These are phyloP conservation scores for Nymphalis io DNA, from an alignment of 1,140 invertebrate genomes.

Conservation along the genomic window DNA sequence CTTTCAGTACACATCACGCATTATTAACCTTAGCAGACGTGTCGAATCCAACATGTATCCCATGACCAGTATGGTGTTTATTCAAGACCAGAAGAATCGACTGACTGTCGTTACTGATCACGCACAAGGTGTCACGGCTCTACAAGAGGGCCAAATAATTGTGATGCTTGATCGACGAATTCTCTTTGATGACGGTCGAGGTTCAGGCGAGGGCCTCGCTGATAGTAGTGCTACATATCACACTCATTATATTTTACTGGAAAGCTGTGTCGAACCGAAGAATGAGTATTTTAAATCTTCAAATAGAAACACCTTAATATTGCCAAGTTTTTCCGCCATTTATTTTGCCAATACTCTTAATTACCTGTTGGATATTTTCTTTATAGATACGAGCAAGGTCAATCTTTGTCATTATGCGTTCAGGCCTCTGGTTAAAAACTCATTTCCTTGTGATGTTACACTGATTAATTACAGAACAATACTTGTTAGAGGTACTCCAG, in stretches of 20 bases:
- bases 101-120: conserved; percentile 91
- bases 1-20: conserved; percentile 82
- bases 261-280: conserved; percentile 80
- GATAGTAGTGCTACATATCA: conserved; percentile 90
- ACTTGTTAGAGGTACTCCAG: conserved; percentile 37
- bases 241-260: conserved; percentile 91
- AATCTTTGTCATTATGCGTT: conserved; percentile 56
- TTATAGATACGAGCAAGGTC: conserved; percentile 82
- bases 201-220: conserved; percentile 93
- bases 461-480: conserved; percentile 60
- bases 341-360: conserved; percentile 86
- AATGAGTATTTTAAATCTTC: conserved; percentile 42
- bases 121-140: conserved; percentile 90
- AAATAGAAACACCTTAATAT: conserved; percentile 47
- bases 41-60: conserved; percentile 96
- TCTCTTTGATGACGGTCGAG: conserved; percentile 92
- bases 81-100: conserved; percentile 88
- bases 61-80: conserved; percentile 89
- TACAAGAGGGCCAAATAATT: conserved; percentile 91
- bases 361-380: conserved; percentile 88
- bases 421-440: conserved; percentile 58
- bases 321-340: conserved; percentile 85
- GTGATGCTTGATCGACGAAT: conserved; percentile 93
- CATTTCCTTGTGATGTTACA: conserved; percentile 64
- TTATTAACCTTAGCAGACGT: conserved; percentile 60